These are phyloP conservation scores for Erebia palarica DNA, from an alignment of 2,888 invertebrate species.

Conservation along the genomic window DNA sequence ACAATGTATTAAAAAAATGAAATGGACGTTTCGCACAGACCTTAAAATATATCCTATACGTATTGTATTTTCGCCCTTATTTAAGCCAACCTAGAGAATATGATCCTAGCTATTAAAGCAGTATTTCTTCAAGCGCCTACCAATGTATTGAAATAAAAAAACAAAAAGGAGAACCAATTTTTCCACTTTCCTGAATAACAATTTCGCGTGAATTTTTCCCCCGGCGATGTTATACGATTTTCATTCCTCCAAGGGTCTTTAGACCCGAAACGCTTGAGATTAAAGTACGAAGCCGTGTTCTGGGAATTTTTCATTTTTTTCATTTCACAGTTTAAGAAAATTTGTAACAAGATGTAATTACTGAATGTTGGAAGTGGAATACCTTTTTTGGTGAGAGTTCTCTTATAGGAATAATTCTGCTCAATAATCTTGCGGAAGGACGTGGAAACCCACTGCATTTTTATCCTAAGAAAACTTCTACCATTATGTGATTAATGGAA, in stretches of 20 bases:
- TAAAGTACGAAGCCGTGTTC: constrained; percentile 29
- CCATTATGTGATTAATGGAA: no score
- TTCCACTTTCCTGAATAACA: constrained; percentile 9
- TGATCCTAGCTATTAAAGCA: neutral
- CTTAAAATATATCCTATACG: no score
- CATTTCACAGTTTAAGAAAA: constrained; percentile 17
- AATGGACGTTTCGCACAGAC: no score
- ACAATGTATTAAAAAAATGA: no score
- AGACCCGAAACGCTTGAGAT: constrained; percentile 29
- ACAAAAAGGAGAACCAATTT: constrained; percentile 11
- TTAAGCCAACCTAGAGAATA: neutral
- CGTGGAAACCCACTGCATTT: no score
- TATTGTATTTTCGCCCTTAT: no score
- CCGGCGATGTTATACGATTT: constrained; percentile 26
- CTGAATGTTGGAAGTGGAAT: constrained; percentile 13
- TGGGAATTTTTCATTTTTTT: constrained; percentile 27
- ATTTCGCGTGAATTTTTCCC: constrained; percentile 26
- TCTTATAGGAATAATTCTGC: neutral
- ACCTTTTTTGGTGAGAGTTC: constrained; percentile 2
- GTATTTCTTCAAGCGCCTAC: neutral
- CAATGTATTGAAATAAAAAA: constrained; percentile 1
- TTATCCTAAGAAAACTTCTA: no score
- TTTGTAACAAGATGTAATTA: constrained; percentile 23
- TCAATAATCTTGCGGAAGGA: no score
- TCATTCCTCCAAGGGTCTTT: constrained; percentile 27